A percentile compares a stretch with the other conserved stretches of the same genome.
Conservation (phyloP, 2,797 vertebrate species). For the Balearica regulorum region DNA sequence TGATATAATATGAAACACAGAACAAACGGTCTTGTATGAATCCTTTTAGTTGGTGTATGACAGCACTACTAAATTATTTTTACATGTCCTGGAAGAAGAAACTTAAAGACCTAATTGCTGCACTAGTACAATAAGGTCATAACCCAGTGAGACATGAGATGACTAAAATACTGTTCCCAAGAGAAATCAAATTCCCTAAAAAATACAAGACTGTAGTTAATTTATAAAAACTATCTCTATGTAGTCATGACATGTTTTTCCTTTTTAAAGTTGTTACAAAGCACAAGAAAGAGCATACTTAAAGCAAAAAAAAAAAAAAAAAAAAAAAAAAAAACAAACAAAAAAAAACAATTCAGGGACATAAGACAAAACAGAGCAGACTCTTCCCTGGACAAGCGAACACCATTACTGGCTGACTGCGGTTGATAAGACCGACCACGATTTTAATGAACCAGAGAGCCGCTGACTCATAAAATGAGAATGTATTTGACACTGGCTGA, state of each 20-base stretch:
- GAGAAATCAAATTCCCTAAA: conserved; percentile 42
- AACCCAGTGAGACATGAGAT: neutral
- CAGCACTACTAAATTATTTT: neutral
- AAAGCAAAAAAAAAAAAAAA: neutral
- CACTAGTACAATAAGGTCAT: neutral
- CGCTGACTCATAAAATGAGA: neutral
- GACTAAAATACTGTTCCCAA: conserved; percentile 18
- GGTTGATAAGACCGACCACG: neutral
- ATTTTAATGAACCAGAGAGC: neutral
- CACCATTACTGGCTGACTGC: neutral
- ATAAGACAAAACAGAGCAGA: neutral
- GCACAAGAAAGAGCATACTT: neutral
- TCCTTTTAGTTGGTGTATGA: neutral
- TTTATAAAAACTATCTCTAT: neutral
- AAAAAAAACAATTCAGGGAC: neutral
- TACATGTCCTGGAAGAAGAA: conserved; percentile 2
- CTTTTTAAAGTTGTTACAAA: neutral
- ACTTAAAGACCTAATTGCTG: neutral
- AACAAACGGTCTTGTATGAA: neutral
- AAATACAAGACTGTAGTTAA: neutral
- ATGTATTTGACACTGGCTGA: neutral
- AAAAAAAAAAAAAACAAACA: no score
- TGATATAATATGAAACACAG: neutral
- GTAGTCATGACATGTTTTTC: neutral
- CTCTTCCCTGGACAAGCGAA: neutral